Evolutionary conservation across 2,888 invertebrate genomes (phyloP).

Genomic region (Ptilodon capucinus): DNA sequence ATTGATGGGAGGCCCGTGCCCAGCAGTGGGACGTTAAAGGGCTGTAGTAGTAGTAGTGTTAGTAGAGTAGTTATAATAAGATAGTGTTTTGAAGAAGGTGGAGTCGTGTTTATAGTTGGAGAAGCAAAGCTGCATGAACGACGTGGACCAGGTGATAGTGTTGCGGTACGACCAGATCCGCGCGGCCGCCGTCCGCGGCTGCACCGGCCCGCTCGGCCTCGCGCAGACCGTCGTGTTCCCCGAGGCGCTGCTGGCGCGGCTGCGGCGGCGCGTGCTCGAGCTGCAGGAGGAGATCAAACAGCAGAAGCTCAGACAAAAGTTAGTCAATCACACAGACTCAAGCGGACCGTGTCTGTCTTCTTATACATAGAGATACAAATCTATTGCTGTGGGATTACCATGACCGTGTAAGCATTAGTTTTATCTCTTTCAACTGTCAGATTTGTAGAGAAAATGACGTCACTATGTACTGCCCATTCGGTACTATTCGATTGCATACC

Average conservation of each 20-base stretch:
- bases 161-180: constrained; percentile 87
- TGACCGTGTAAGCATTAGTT: no score
- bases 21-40: no score
- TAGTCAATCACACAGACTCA: constrained; percentile 27
- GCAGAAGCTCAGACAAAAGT: constrained; percentile 85
- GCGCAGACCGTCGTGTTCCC: constrained; percentile 85
- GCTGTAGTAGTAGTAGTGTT: no score
- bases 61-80: no score
- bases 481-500: no score
- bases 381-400: no score
- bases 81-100: not conserved
- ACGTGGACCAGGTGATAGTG: constrained; percentile 87
- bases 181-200: constrained; percentile 68
- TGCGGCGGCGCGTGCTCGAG: constrained; percentile 85
- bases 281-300: constrained; percentile 85
- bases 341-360: no score
- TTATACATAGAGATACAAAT: no score
- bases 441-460: no score
- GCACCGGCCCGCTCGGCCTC: constrained; percentile 63
- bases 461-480: no score
- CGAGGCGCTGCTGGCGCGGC: constrained; percentile 76
- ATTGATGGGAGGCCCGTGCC: no score
- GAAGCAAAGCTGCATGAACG: constrained; percentile 90
- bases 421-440: no score
- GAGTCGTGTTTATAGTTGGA: constrained; percentile 76